Evolutionary conservation across 1,140 invertebrate species (phyloP), one percentile per base, ranked within the genome.

Genomic region (Drosophila auraria): DNA sequence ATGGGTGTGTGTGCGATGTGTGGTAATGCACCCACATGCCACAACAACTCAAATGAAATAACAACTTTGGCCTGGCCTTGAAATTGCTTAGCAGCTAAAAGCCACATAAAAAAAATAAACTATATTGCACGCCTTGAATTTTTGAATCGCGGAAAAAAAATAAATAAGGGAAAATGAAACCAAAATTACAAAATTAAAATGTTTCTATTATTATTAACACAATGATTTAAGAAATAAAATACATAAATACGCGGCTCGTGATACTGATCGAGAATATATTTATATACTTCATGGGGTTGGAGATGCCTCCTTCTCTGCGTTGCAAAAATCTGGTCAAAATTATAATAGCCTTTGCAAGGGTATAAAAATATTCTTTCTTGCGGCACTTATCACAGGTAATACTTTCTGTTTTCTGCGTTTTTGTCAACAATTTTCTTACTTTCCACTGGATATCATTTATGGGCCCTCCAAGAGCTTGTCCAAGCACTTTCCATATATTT

Each of bases 1-100:
- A 30, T 64, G 36, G 49, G 12, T n/a, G 14, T 25, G 33, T 25
- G 51, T 33, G n/a, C 20, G 20, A 20, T 15, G 25, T 45, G 25
- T 49, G 58, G 33, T 23, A 72, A 75, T 76, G 74, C 75, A 78
- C 75, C 73, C 75, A 78, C 75, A 78, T 69, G 72, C 40, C 66
- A 14, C 68, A 51, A 30, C 33, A 63, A 53, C 25, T 12, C 8
- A 8, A 25, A 20, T 12, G 12, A 49, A 49, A 17, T 12, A 68
- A 68, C 47, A 71, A 40, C 65, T 27, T 23, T 60, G 65, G 63
- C 23, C 51, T 78, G 74, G 75, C 76, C 74, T 78, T 78, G 66
- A 78, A 78, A 71, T 51, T 51, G 64, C 53, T 76, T 59, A 63
- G 61, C 51, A 53, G 56, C 20, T 17, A 78, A 49, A 45, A 59